A percentile compares a stretch with the other conserved stretches of the same genome.
phyloP scores from a whole-genome alignment of 2,797 vertebrate genomes.

The Tapirus indicus region DNA sequence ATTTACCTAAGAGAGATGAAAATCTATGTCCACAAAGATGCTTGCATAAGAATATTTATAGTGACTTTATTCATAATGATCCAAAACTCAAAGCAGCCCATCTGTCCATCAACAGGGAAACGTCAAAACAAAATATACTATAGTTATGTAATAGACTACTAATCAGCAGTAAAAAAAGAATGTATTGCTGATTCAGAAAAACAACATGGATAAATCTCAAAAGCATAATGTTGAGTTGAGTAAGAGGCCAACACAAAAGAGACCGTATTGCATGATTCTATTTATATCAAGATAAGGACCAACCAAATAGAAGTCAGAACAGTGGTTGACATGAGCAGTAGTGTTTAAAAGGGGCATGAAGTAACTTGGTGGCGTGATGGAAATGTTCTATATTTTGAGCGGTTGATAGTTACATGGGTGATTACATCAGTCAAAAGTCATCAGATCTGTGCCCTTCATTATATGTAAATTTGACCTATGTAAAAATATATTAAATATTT shows the following conservation, averaged over 20 bases:
- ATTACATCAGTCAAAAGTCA: not conserved
- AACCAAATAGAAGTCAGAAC: not conserved
- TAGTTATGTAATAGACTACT: not conserved
- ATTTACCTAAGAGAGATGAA: not conserved
- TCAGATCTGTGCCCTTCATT: not conserved
- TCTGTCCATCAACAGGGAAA: not conserved
- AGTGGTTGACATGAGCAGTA: not conserved
- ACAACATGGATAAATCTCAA: not conserved
- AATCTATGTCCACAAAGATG: not conserved
- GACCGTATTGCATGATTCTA: not conserved
- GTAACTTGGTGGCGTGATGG: not conserved
- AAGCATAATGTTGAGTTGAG: not conserved
- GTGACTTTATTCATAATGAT: not conserved
- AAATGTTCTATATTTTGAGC: not conserved
- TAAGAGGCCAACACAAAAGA: not conserved
- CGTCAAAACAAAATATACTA: not conserved
- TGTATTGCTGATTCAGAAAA: not conserved
- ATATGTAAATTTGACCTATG: not conserved
- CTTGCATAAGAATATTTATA: not conserved
- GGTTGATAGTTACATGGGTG: not conserved
- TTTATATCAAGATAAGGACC: not conserved
- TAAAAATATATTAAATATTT: not conserved
- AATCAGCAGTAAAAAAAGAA: not conserved
- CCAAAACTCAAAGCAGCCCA: not conserved
- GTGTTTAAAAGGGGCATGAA: not conserved